phyloP scores from a whole-genome alignment of 2,113 vertebrate genomes.

The Proterorhinus semilunaris region DNA sequence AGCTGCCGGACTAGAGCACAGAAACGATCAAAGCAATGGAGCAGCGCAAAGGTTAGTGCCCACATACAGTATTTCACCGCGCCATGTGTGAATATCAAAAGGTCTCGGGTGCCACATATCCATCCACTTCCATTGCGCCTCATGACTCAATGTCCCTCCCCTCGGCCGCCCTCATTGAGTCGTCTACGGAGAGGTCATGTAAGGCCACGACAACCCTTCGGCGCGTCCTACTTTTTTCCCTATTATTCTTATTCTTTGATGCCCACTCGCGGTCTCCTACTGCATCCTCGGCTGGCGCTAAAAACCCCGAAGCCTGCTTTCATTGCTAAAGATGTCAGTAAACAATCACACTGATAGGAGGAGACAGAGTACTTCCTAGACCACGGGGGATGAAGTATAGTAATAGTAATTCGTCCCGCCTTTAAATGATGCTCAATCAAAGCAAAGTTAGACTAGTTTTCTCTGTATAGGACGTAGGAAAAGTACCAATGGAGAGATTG shows the following conservation, averaged over 20 bases:
- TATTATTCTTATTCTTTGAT: neutral
- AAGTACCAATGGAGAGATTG: too few relatives aligned
- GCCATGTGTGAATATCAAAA: conserved; percentile 36
- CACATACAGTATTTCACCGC: conserved; percentile 25
- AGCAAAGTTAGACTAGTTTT: too few relatives aligned
- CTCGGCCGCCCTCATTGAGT: conserved; percentile 44
- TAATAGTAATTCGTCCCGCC: neutral
- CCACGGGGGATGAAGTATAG: conserved; percentile 56
- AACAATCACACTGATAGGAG: conserved; percentile 54
- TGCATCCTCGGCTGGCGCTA: conserved; percentile 37
- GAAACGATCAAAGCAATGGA: conserved; percentile 48
- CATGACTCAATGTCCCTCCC: conserved; percentile 29
- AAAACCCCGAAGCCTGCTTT: conserved; percentile 32
- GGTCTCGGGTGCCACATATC: conserved; percentile 13
- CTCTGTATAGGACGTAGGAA: too few relatives aligned
- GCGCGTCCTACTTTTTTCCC: neutral
- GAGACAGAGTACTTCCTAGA: conserved; percentile 60
- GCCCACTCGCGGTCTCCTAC: conserved; percentile 43
- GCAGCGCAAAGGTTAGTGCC: conserved; percentile 16
- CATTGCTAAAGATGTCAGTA: conserved; percentile 55
- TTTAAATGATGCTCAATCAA: too few relatives aligned
- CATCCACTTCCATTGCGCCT: conserved; percentile 20
- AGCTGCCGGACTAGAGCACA: conserved; percentile 40
- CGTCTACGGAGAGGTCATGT: conserved; percentile 44
- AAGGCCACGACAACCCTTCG: conserved; percentile 26